A percentile compares a stretch with the other conserved stretches of the same genome.
phyloP scores from a whole-genome alignment of 2,888 invertebrate genomes.

The Microchrysa polita region DNA sequence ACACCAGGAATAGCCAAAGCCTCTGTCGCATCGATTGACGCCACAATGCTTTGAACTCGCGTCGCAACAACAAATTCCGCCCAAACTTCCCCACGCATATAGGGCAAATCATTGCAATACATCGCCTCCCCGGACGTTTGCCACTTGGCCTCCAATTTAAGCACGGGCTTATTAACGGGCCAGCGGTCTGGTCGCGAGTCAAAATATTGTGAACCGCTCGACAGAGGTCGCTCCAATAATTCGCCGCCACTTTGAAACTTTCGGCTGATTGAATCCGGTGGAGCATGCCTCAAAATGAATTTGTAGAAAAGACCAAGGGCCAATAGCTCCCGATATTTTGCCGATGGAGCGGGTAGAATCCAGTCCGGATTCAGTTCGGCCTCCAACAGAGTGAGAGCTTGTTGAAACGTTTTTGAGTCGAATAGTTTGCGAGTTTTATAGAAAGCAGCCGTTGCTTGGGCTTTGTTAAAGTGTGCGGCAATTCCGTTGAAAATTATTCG shows the following conservation, averaged over 20 bases:
- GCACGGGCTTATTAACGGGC: conserved; percentile 72
- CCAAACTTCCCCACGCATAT: conserved; percentile 63
- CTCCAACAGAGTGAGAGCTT: conserved; percentile 67
- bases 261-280: conserved; percentile 65
- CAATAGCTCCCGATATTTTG: conserved; percentile 57
- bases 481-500: conserved; percentile 73
- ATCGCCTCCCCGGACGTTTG: conserved; percentile 67
- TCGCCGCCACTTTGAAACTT: conserved; percentile 68
- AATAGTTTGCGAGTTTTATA: conserved; percentile 64
- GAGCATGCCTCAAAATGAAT: conserved; percentile 69
- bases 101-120: conserved; percentile 63
- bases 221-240: conserved; percentile 66
- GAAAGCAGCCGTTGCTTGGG: conserved; percentile 66
- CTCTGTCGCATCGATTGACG: conserved; percentile 66
- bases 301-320: conserved; percentile 85
- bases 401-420: conserved; percentile 65
- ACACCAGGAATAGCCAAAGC: conserved; percentile 71
- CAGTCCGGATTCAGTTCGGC: conserved; percentile 73
- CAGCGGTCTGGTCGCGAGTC: conserved; percentile 69
- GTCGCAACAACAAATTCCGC: conserved; percentile 75
- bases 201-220: conserved; percentile 70
- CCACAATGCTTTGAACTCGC: conserved; percentile 69
- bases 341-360: conserved; percentile 73
- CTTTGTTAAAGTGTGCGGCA: conserved; percentile 65
- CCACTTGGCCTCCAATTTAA: conserved; percentile 69